Evolutionary conservation across 2,113 vertebrate species (phyloP).

Genomic region (Pterocles burchelli): DNA sequence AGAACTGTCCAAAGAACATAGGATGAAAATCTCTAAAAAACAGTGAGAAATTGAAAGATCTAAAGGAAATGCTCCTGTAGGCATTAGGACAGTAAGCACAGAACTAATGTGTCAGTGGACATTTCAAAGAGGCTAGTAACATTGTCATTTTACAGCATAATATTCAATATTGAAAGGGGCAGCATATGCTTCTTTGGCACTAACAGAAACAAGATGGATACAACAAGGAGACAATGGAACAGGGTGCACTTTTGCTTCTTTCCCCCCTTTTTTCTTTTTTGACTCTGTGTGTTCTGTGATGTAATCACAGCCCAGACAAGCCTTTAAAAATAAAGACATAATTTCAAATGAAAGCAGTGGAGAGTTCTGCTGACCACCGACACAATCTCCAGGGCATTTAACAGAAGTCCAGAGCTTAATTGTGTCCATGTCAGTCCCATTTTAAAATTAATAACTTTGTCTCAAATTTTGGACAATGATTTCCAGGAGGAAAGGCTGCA

Average conservation of each 20-base stretch:
- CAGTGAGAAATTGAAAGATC: not conserved
- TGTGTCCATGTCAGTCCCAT: not conserved
- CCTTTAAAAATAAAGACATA: not conserved
- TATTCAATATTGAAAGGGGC: not conserved
- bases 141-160: not conserved
- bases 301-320: not conserved
- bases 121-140: not conserved
- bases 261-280: not conserved
- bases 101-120: not conserved
- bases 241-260: not conserved
- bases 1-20: not conserved
- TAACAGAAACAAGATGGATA: not conserved
- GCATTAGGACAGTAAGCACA: not conserved
- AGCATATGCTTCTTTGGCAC: not conserved
- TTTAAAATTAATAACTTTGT: slow-evolving; percentile 2
- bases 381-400: not conserved
- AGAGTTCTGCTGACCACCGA: not conserved
- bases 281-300: not conserved
- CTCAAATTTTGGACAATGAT: not conserved
- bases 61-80: not conserved
- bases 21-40: not conserved
- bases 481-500: not conserved
- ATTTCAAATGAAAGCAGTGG: not conserved
- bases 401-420: not conserved
- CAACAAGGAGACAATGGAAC: not conserved